phyloP scores from a whole-genome alignment of 2,113 vertebrate species.

The Orcinus orca region DNA sequence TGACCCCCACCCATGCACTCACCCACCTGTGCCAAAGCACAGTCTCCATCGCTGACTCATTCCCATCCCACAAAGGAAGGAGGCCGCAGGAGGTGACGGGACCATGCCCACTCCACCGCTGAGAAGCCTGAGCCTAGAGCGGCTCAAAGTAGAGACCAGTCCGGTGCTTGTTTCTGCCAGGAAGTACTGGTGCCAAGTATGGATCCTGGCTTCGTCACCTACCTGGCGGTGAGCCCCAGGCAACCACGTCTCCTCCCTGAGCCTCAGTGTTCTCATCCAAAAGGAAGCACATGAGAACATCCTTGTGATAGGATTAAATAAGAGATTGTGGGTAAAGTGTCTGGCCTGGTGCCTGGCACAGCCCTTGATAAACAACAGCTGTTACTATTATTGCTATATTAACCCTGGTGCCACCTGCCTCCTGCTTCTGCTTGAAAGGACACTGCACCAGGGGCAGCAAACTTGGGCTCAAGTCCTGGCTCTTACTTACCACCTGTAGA shows the following conservation, averaged over 20 bases:
- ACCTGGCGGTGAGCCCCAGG: background rate
- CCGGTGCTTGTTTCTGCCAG: background rate
- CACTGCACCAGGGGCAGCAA: background rate
- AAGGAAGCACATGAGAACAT: background rate
- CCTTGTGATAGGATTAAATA: background rate
- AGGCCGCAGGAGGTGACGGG: accelerated
- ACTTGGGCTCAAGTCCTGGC: background rate
- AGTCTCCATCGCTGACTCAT: background rate
- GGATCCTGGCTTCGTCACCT: background rate
- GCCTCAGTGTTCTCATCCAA: background rate
- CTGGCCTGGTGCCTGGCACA: background rate
- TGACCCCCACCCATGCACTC: background rate
- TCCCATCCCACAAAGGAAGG: background rate
- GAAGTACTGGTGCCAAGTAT: background rate
- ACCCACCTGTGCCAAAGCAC: background rate
- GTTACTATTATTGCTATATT: background rate
- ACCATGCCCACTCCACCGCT: background rate
- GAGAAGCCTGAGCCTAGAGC: background rate
- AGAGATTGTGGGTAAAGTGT: background rate
- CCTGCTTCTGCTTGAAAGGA: background rate
- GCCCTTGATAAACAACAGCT: background rate
- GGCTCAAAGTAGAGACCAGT: background rate
- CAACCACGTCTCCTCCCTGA: background rate
- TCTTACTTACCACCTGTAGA: background rate
- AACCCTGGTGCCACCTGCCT: accelerated